A percentile compares a stretch with the other conserved stretches of the same genome.
Evolutionary conservation across 2,797 vertebrate genomes (phyloP).

Genomic region (Spinus pinus): DNA sequence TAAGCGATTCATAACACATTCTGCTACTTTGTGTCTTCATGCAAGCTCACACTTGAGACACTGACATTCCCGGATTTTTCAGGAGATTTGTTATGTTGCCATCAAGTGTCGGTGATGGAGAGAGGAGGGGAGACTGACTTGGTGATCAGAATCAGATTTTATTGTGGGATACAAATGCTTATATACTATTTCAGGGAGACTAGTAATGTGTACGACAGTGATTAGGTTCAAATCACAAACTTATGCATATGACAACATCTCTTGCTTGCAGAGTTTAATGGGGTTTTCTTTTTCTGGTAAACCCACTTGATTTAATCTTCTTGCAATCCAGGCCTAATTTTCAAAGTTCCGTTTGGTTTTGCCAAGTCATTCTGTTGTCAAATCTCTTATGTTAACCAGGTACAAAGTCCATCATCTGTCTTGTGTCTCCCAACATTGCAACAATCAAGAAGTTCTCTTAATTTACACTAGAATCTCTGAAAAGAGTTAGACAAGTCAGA

Average conservation of each 20-base stretch:
- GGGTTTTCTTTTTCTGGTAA: not conserved
- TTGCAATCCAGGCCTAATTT: not conserved
- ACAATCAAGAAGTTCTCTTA: not conserved
- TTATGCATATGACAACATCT: not conserved
- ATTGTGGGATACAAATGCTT: not conserved
- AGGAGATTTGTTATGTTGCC: not conserved
- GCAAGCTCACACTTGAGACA: not conserved
- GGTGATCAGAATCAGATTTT: not conserved
- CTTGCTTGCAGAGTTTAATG: not conserved
- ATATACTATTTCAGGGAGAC: not conserved
- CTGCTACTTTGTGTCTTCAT: not conserved
- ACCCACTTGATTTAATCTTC: not conserved
- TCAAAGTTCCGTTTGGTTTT: not conserved
- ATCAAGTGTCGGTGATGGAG: not conserved
- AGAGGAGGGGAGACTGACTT: not conserved
- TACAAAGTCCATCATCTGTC: not conserved
- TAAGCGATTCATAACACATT: not conserved
- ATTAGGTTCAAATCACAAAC: not conserved
- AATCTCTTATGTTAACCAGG: not conserved
- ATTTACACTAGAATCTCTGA: not conserved
- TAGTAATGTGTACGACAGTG: not conserved
- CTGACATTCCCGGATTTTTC: not conserved
- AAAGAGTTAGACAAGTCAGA: not conserved
- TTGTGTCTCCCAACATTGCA: not conserved
- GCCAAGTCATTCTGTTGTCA: not conserved